phyloP scores from a whole-genome alignment of 2,888 invertebrate genomes.

The Panzeria rudis region DNA sequence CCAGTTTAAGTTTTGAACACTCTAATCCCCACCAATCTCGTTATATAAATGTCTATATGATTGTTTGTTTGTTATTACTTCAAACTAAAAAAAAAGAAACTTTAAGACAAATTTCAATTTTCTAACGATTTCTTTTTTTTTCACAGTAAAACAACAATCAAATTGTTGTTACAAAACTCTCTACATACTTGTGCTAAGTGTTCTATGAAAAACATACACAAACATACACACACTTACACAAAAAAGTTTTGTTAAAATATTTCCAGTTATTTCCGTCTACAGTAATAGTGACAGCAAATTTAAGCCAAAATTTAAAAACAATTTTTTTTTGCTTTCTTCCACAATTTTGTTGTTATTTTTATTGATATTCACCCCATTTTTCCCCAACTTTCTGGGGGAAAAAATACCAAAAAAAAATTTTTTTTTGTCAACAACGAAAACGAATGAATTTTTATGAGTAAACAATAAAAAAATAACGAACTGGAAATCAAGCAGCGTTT shows the following conservation, averaged over 20 bases:
- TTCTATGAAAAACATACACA: slow-evolving; percentile 1
- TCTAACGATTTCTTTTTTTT: slow-evolving; percentile 17
- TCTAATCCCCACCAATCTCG: slow-evolving; percentile 18
- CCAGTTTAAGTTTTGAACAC: not conserved
- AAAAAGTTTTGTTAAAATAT: slow-evolving; percentile 26
- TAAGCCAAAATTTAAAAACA: slow-evolving; percentile 47
- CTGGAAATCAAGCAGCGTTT: slow-evolving; percentile 32
- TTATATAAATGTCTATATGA: slow-evolving; percentile 15
- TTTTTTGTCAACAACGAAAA: slow-evolving; percentile 43
- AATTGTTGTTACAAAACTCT: slow-evolving; percentile 24
- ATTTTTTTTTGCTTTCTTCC: slow-evolving; percentile 24
- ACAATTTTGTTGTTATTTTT: not conserved
- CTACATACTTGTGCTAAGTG: slow-evolving; percentile 12
- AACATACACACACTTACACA: not conserved
- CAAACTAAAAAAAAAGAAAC: not conserved
- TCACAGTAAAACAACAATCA: slow-evolving; percentile 21
- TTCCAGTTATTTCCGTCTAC: slow-evolving; percentile 29
- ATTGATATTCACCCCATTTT: slow-evolving; percentile 9
- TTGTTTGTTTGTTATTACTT: slow-evolving; percentile 28
- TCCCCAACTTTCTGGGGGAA: not conserved
- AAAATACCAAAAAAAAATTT: not conserved
- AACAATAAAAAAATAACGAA: slow-evolving; percentile 57
- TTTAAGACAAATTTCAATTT: slow-evolving; percentile 37
- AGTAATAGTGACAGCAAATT: slow-evolving; percentile 4
- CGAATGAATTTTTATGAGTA: slow-evolving; percentile 48